Conservation (phyloP, 2,888 invertebrate genomes). For the Chrysolina haemoptera region DNA sequence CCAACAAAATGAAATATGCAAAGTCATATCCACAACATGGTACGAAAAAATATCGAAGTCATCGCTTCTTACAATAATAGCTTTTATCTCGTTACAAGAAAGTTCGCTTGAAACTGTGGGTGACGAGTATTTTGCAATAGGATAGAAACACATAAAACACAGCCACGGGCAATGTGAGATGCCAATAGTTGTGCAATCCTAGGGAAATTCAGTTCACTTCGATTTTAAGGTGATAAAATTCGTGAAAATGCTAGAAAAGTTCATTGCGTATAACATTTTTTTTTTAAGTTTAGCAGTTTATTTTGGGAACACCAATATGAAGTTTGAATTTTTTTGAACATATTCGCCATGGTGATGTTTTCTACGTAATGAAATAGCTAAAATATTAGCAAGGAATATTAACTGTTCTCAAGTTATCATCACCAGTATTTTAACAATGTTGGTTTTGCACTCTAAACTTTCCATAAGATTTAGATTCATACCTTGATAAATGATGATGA, state of each 20-base stretch:
- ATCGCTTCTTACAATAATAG: conserved; percentile 5
- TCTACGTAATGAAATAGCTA: too few relatives aligned
- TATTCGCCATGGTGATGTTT: too few relatives aligned
- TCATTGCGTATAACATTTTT: too few relatives aligned
- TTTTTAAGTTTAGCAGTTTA: too few relatives aligned
- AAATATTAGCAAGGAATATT: too few relatives aligned
- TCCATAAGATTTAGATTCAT: too few relatives aligned
- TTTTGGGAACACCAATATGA: too few relatives aligned
- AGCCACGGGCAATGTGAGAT: background rate
- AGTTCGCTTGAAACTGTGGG: conserved; percentile 2
- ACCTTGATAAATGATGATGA: too few relatives aligned
- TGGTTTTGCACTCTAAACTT: too few relatives aligned
- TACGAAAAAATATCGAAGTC: conserved; percentile 19
- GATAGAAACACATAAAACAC: background rate
- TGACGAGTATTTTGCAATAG: conserved; percentile 6
- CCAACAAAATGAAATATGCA: conserved; percentile 19
- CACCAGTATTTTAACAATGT: too few relatives aligned
- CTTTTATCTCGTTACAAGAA: conserved; percentile 9
- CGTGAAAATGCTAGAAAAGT: background rate
- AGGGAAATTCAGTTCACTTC: background rate
- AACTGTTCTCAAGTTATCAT: too few relatives aligned
- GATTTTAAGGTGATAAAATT: background rate
- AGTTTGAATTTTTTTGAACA: too few relatives aligned
- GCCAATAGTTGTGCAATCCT: background rate
- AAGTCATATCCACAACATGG: conserved; percentile 18